A percentile compares a stretch with the other conserved stretches of the same genome.
phyloP scores from a whole-genome alignment of 2,113 vertebrate genomes.

The Chlamydotis undulata region DNA sequence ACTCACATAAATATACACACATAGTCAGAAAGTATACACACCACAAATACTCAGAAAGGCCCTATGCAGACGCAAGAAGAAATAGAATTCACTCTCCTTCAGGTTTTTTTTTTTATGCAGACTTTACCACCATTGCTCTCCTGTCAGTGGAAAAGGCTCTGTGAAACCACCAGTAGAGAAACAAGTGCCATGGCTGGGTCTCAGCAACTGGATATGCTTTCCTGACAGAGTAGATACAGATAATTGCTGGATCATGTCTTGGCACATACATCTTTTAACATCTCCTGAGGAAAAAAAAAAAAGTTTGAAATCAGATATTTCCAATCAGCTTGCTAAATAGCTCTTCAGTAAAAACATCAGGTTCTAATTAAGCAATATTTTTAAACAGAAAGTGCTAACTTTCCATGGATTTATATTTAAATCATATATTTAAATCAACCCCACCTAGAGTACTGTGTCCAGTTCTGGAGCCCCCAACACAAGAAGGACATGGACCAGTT shows the following conservation, averaged over 20 bases:
- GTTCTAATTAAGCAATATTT: not conserved
- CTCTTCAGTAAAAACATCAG: not conserved
- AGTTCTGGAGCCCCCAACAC: too few relatives aligned
- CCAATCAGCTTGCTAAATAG: not conserved
- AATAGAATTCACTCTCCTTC: not conserved
- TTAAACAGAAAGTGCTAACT: not conserved
- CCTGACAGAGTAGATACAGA: not conserved
- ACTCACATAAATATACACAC: too few relatives aligned
- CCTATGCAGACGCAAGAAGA: not conserved
- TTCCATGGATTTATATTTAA: not conserved
- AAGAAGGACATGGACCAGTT: too few relatives aligned
- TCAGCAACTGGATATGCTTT: not conserved
- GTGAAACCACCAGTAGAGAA: not conserved
- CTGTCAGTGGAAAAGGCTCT: not conserved
- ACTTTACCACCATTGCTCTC: not conserved
- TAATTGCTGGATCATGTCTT: not conserved
- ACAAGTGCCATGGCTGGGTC: rapidly evolving
- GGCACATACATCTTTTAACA: not conserved
- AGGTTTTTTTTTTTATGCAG: not conserved
- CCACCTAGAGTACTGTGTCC: too few relatives aligned
- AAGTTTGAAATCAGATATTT: not conserved
- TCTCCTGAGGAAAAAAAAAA: not conserved
- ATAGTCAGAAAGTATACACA: not conserved
- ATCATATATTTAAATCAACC: not conserved
- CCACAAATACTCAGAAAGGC: not conserved